Evolutionary conservation across 2,888 invertebrate genomes (phyloP).

Genomic region (Aphidoletes aphidimyza): DNA sequence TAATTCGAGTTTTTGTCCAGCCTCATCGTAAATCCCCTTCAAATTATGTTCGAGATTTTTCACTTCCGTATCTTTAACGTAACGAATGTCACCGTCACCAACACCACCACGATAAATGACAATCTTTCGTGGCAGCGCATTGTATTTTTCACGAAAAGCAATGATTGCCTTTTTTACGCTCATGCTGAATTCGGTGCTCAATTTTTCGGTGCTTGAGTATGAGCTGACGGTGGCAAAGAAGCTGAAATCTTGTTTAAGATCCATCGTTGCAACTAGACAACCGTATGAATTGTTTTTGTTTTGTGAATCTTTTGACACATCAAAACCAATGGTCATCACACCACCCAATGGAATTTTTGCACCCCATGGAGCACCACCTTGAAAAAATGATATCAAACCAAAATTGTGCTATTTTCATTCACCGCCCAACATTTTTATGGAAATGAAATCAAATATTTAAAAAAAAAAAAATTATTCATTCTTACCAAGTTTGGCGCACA

Average conservation of each 20-base stretch:
- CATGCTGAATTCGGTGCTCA: slow-evolving; percentile 77
- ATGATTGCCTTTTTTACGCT: slow-evolving; percentile 68
- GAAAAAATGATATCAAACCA: neutral
- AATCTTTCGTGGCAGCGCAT: slow-evolving; percentile 75
- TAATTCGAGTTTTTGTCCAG: slow-evolving; percentile 67
- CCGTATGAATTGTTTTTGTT: slow-evolving; percentile 75
- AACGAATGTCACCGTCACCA: slow-evolving; percentile 88
- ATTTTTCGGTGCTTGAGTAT: slow-evolving; percentile 81
- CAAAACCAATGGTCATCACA: slow-evolving; percentile 88
- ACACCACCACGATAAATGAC: slow-evolving; percentile 94
- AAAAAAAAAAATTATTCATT: neutral
- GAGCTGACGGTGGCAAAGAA: slow-evolving; percentile 63
- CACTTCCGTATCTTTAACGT: slow-evolving; percentile 82
- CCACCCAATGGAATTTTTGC: slow-evolving; percentile 73
- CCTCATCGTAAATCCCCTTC: slow-evolving; percentile 68
- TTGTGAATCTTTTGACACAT: slow-evolving; percentile 86
- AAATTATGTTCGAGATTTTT: slow-evolving; percentile 70
- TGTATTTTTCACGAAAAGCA: slow-evolving; percentile 61
- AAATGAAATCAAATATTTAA: neutral
- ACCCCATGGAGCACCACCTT: slow-evolving; percentile 83
- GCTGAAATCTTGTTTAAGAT: slow-evolving; percentile 65
- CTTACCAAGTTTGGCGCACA: slow-evolving; percentile 88
- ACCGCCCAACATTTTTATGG: neutral
- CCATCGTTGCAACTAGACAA: slow-evolving; percentile 81
- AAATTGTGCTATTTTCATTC: neutral